Conservation (phyloP, 2,797 vertebrate genomes). For the Taeniopygia guttata region DNA sequence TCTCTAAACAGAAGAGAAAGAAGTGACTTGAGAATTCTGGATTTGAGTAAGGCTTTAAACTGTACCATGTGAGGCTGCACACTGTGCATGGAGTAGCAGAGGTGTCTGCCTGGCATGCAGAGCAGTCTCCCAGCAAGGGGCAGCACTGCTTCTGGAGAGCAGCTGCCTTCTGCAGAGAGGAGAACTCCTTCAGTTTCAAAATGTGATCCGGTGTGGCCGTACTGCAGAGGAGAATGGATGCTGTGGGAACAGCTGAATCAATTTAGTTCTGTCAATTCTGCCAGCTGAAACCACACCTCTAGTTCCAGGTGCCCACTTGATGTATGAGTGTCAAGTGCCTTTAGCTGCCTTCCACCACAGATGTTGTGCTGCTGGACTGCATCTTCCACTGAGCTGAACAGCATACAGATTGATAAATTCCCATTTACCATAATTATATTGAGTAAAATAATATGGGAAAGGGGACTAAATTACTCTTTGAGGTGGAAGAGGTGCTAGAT, state of each 20-base stretch:
- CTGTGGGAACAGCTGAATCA: background rate
- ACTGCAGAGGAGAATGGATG: background rate
- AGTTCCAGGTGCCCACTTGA: slow-evolving; percentile 18
- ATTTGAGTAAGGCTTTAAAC: background rate
- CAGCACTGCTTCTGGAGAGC: slow-evolving; percentile 49
- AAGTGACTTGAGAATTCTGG: background rate
- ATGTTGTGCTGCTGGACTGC: background rate
- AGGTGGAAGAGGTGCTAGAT: background rate
- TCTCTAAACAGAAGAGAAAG: background rate
- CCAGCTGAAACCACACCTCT: background rate
- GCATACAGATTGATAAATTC: background rate
- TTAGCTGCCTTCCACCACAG: background rate
- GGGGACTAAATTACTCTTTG: background rate
- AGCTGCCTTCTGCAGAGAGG: background rate
- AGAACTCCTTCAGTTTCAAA: background rate
- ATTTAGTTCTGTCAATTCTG: background rate
- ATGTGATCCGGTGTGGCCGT: background rate
- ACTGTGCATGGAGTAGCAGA: background rate
- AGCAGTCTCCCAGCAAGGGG: slow-evolving; percentile 54
- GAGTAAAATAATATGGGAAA: background rate
- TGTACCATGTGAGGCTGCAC: background rate
- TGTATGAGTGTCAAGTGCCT: background rate
- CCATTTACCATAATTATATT: background rate
- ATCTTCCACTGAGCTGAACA: background rate
- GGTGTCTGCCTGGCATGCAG: slow-evolving; percentile 24